phyloP scores from a whole-genome alignment of 2,113 vertebrate genomes.

The Trinectes maculatus region DNA sequence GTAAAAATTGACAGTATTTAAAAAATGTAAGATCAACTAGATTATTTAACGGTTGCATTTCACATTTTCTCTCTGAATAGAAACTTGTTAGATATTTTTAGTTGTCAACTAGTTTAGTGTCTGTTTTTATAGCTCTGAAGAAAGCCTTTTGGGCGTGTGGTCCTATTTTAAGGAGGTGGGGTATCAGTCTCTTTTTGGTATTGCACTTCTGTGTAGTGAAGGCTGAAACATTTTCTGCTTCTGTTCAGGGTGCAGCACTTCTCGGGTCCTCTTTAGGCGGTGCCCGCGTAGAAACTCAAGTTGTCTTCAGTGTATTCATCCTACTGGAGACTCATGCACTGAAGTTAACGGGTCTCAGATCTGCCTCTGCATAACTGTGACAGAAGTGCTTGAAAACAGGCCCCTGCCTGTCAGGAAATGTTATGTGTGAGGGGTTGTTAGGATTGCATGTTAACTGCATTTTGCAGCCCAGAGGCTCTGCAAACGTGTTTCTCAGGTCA shows the following conservation, averaged over 20 bases:
- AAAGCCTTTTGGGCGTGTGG: neutral
- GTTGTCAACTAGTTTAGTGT: neutral
- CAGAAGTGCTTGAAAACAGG: constrained; percentile 21
- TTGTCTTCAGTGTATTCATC: neutral
- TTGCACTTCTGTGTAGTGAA: neutral
- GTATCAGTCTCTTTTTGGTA: neutral
- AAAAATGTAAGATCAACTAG: too few relatives aligned
- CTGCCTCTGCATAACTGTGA: constrained; percentile 40
- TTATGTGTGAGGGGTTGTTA: constrained; percentile 31
- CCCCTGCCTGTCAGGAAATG: constrained; percentile 24
- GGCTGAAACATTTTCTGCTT: neutral
- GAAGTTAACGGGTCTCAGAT: constrained; percentile 12
- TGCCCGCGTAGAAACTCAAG: too few relatives aligned
- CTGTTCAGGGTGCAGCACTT: neutral
- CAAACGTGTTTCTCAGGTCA: constrained; percentile 49
- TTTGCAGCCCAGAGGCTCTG: constrained; percentile 10
- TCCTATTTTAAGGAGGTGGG: constrained; percentile 16
- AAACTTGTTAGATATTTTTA: neutral
- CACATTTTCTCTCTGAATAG: neutral
- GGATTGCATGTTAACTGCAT: constrained; percentile 27
- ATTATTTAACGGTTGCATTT: neutral
- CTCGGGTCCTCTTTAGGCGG: neutral
- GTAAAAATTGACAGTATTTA: too few relatives aligned
- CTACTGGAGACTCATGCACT: constrained; percentile 10
- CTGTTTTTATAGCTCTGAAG: too few relatives aligned